Conservation (phyloP, 2,113 vertebrate genomes). For the Oncorhynchus tshawytscha region DNA sequence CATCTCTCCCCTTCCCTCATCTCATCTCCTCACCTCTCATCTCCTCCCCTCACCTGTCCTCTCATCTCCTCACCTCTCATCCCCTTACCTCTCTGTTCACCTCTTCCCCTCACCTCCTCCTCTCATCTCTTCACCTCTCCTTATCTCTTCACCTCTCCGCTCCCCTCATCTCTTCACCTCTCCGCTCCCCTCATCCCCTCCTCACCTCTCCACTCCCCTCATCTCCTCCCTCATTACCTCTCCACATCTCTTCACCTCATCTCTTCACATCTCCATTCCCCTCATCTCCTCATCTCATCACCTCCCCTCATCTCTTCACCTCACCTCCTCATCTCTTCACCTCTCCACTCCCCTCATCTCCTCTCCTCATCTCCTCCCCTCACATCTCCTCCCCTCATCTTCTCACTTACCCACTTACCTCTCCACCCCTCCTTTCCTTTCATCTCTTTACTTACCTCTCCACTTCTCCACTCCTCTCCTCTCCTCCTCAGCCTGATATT, state of each 20-base stretch:
- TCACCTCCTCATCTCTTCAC: no score
- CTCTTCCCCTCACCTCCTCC: background rate
- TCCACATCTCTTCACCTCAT: conserved; percentile 62
- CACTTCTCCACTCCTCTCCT: rapidly evolving
- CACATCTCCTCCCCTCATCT: background rate
- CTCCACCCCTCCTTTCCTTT: conserved; percentile 30
- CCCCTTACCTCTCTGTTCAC: background rate
- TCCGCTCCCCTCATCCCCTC: background rate
- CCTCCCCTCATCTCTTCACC: background rate
- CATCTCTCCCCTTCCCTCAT: no score
- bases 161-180: background rate
- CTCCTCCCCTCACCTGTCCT: no score
- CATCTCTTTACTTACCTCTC: background rate
- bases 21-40: no score
- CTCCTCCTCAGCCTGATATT: conserved; percentile 81
- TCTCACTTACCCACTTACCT: conserved; percentile 2
- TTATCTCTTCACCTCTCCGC: background rate
- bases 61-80: background rate
- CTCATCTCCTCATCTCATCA: background rate
- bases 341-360: no score
- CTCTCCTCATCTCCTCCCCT: background rate
- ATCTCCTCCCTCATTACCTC: conserved; percentile 4
- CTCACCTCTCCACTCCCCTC: no score
- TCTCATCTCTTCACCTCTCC: background rate
- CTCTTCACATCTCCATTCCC: no score